phyloP scores from a whole-genome alignment of 2,888 invertebrate genomes.

The Melipona bicolor region DNA sequence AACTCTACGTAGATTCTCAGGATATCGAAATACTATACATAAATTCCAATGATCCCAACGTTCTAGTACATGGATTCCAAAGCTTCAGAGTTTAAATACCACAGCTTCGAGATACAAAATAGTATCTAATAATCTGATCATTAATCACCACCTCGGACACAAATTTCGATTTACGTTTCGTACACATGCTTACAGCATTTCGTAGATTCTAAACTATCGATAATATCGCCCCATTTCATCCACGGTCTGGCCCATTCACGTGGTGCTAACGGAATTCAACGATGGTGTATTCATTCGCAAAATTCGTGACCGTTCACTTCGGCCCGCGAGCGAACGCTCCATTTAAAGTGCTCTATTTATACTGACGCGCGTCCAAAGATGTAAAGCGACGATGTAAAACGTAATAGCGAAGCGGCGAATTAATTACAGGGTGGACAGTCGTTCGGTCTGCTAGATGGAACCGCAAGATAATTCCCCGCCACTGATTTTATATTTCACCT shows the following conservation, averaged over 20 bases:
- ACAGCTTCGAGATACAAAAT: too few relatives aligned
- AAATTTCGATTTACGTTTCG: too few relatives aligned
- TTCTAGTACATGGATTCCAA: not conserved
- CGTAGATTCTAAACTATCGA: not conserved
- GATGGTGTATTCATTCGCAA: not conserved
- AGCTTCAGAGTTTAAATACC: not conserved
- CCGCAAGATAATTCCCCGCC: constrained; percentile 37
- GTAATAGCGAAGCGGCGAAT: constrained; percentile 52
- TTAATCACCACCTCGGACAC: too few relatives aligned
- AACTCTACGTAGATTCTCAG: not conserved
- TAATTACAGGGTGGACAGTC: constrained; percentile 56
- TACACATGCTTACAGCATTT: not conserved
- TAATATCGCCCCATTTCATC: not conserved
- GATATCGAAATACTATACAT: not conserved
- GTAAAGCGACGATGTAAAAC: constrained; percentile 22
- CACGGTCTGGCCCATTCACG: too few relatives aligned
- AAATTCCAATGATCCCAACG: not conserved
- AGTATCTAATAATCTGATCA: too few relatives aligned
- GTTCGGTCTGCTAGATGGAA: constrained; percentile 33
- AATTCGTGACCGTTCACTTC: not conserved
- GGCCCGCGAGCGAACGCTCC: too few relatives aligned
- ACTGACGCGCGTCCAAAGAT: not conserved
- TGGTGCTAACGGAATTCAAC: not conserved
- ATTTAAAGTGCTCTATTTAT: not conserved
- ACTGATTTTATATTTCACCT: constrained; percentile 61